Evolutionary conservation across 1,140 invertebrate genomes (phyloP).

Genomic region (Parasteatoda tepidariorum): DNA sequence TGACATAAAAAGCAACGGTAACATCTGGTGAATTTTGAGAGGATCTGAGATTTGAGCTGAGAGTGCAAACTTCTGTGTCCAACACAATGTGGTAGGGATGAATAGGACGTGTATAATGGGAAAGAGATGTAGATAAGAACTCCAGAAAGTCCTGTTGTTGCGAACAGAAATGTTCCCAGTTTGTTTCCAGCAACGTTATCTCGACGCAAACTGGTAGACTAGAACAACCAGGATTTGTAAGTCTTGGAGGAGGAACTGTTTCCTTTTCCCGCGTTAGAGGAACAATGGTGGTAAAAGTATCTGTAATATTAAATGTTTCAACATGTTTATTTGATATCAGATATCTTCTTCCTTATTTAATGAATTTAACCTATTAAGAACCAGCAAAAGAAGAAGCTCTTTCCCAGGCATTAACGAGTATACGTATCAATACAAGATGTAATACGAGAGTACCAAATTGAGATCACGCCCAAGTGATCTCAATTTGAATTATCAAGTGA

Average conservation of each 20-base stretch:
- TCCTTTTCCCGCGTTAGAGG: neutral
- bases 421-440: too few species aligned
- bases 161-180: constrained; percentile 34
- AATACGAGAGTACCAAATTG: too few species aligned
- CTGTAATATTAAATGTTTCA: neutral
- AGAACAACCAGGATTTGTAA: constrained; percentile 31
- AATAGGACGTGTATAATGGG: constrained; percentile 17
- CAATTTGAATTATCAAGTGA: too few species aligned
- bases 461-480: too few species aligned
- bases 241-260: constrained; percentile 3
- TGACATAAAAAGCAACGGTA: constrained; percentile 12
- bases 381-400: neutral
- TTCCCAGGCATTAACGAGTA: neutral
- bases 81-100: constrained; percentile 24
- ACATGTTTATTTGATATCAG: neutral
- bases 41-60: neutral
- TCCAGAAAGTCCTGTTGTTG: constrained; percentile 13
- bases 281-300: neutral
- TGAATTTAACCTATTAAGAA: neutral
- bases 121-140: constrained; percentile 28
- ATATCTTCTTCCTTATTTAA: neutral
- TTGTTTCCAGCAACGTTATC: constrained; percentile 31
- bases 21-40: neutral
- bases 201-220: constrained; percentile 41
- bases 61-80: constrained; percentile 12